Evolutionary conservation across 2,113 vertebrate genomes (phyloP).

Genomic region (Silurus asotus): DNA sequence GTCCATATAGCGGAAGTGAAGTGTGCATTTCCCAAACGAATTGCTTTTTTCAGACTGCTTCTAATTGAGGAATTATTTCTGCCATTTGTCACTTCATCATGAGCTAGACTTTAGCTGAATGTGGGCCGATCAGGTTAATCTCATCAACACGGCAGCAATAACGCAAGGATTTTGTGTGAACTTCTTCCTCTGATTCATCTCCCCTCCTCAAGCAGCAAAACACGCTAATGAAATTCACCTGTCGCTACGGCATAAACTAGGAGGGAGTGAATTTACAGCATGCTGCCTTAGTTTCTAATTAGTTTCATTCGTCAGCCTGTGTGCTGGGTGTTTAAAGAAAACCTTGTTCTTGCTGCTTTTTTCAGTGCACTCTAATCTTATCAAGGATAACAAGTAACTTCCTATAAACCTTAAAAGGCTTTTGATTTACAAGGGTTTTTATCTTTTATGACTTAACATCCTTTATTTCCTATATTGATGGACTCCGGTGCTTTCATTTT

Average conservation of each 20-base stretch:
- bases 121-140: constrained; percentile 47
- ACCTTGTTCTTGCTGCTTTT: background rate
- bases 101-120: constrained; percentile 3
- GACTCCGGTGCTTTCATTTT: background rate
- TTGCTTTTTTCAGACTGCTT: background rate
- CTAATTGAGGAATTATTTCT: background rate
- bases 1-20: too few relatives aligned
- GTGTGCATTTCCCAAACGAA: background rate
- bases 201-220: constrained; percentile 1
- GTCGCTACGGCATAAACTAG: constrained; percentile 4
- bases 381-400: background rate
- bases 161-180: constrained; percentile 36
- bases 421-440: background rate
- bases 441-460: background rate
- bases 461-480: background rate
- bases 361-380: background rate
- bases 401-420: background rate
- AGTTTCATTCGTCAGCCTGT: constrained; percentile 14
- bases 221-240: background rate
- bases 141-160: constrained; percentile 43
- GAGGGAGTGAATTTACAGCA: constrained; percentile 39
- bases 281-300: background rate
- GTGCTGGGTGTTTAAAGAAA: constrained; percentile 1
- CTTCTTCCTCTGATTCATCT: constrained; percentile 17
- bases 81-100: background rate